Percentiles rank a stretch among this genome's conserved stretches.
Evolutionary conservation across 2,888 invertebrate species (phyloP).

Genomic region (Fragum fragum): DNA sequence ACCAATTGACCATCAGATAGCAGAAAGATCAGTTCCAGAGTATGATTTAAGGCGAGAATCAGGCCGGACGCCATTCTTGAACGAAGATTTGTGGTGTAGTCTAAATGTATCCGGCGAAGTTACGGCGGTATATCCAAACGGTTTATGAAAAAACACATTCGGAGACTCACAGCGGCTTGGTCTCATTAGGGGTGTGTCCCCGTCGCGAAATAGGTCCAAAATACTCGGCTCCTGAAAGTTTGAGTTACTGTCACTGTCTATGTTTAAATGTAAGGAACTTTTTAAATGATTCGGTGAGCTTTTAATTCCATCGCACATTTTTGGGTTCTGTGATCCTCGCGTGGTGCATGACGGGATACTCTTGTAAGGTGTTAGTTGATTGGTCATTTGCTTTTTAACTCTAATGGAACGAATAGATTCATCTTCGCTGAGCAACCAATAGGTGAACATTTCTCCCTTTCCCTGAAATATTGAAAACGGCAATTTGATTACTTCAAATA

Average conservation of each 20-base stretch:
- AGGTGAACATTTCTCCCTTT: constrained; percentile 87
- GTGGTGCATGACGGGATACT: constrained; percentile 11
- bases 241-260: constrained; percentile 41
- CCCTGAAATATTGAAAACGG: constrained; percentile 83
- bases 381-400: constrained; percentile 31
- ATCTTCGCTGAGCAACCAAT: constrained; percentile 86
- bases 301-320: constrained; percentile 28
- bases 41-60: constrained; percentile 13
- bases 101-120: not conserved
- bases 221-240: constrained; percentile 57
- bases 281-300: constrained; percentile 19
- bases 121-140: constrained; percentile 8
- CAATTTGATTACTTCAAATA: too few species aligned
- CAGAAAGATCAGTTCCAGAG: constrained; percentile 13
- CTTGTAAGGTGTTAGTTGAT: constrained; percentile 9
- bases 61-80: constrained; percentile 20
- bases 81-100: constrained; percentile 11
- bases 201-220: constrained; percentile 64
- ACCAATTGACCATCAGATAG: not conserved
- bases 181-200: constrained; percentile 38
- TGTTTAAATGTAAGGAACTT: constrained; percentile 14
- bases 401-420: constrained; percentile 59
- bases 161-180: constrained; percentile 47
- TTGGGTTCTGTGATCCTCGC: constrained; percentile 19
- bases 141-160: constrained; percentile 28